These are phyloP conservation scores for Phrynocephalus guinanensis DNA, from an alignment of 2,797 vertebrate species.

Conservation along the genomic window DNA sequence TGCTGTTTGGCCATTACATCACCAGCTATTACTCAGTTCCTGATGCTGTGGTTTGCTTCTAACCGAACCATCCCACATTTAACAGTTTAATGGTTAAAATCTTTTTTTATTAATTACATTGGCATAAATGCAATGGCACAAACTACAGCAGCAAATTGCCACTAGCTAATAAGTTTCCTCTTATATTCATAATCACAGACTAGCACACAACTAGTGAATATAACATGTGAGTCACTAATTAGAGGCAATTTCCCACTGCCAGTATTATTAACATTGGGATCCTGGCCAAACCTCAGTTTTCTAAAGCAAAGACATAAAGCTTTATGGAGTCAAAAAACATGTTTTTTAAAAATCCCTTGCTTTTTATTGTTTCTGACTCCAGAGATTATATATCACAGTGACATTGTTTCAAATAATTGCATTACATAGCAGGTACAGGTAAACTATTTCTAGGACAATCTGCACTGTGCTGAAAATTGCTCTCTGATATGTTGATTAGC, in stretches of 20 bases:
- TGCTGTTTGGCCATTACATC: not conserved
- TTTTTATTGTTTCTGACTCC: conserved; percentile 35
- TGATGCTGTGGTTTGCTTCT: conserved; percentile 31
- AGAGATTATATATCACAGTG: conserved; percentile 26
- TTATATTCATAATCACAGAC: too few relatives aligned
- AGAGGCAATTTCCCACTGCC: too few relatives aligned
- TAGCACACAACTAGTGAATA: too few relatives aligned
- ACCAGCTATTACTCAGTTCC: not conserved
- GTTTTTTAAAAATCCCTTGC: conserved; percentile 35
- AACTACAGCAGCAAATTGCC: too few relatives aligned
- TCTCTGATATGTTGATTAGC: conserved; percentile 31
- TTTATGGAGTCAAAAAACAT: conserved; percentile 52
- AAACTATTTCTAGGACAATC: conserved; percentile 48
- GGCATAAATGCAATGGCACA: too few relatives aligned
- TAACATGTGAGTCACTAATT: too few relatives aligned
- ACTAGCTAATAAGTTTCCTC: too few relatives aligned
- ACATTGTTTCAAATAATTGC: conserved; percentile 59
- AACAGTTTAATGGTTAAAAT: too few relatives aligned
- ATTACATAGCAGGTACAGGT: conserved; percentile 46
- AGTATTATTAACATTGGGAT: too few relatives aligned
- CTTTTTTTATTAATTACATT: too few relatives aligned
- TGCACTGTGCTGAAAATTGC: conserved; percentile 50
- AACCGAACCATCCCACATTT: conserved; percentile 3
- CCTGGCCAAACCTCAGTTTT: conserved; percentile 39
- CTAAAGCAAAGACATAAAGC: conserved; percentile 47